phyloP scores from a whole-genome alignment of 2,797 vertebrate species.

The Characodon lateralis region DNA sequence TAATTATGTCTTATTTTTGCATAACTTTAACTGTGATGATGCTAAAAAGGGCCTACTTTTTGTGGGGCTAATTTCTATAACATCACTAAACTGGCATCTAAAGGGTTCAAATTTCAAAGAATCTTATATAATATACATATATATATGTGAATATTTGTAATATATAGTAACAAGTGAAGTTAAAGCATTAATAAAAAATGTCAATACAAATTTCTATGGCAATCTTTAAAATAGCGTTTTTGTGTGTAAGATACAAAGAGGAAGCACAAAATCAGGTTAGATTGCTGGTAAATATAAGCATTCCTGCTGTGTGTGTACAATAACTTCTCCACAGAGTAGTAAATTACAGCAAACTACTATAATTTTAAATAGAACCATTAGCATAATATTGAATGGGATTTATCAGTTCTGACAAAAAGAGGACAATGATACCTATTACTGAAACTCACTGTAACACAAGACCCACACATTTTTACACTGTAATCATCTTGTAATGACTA shows the following conservation, averaged over 20 bases:
- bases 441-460: no score
- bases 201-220: no score
- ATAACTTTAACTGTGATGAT: background rate
- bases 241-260: background rate
- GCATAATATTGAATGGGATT: background rate
- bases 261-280: background rate
- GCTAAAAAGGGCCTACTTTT: background rate
- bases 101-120: background rate
- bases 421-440: no score
- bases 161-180: background rate
- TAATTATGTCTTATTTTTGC: background rate
- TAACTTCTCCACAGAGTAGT: background rate
- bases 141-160: background rate
- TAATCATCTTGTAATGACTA: no score
- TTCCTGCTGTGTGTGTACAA: background rate
- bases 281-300: background rate
- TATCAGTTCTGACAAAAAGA: background rate
- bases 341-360: background rate
- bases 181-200: no score
- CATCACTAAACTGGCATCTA: background rate
- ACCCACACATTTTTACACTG: no score
- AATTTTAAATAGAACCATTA: background rate
- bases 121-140: background rate
- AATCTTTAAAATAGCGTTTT: background rate
- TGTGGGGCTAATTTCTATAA: background rate